Conservation (phyloP, 2,888 invertebrate species). For the Linnaemya vulpina region DNA sequence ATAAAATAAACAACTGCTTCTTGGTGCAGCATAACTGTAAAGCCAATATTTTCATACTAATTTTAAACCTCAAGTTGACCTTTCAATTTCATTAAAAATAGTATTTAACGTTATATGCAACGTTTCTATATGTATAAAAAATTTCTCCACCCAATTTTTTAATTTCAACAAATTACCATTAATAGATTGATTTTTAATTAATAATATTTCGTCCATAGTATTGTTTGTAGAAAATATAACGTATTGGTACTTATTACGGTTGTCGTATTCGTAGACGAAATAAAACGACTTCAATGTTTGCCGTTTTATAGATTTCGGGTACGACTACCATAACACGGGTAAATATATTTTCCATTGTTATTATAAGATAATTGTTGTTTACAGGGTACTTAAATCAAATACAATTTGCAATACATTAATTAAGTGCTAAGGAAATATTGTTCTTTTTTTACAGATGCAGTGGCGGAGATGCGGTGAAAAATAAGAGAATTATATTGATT, state of each 20-base stretch:
- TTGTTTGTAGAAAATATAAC: constrained; percentile 38
- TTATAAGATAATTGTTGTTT: constrained; percentile 46
- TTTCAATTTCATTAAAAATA: constrained; percentile 45
- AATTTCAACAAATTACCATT: constrained; percentile 69
- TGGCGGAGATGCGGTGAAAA: constrained; percentile 10
- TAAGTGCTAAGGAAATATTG: constrained; percentile 51
- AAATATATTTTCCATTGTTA: constrained; percentile 26
- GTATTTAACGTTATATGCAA: constrained; percentile 45
- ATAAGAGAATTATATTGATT: background rate
- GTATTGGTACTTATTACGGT: too few species aligned
- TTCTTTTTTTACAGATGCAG: background rate
- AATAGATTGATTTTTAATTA: constrained; percentile 29
- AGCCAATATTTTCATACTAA: constrained; percentile 27
- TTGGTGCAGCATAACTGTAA: constrained; percentile 49
- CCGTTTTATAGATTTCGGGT: too few species aligned
- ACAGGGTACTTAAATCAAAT: constrained; percentile 40
- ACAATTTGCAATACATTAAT: constrained; percentile 31
- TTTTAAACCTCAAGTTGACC: constrained; percentile 38
- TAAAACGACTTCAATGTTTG: too few species aligned
- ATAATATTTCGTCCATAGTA: constrained; percentile 41
- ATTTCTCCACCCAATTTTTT: constrained; percentile 83
- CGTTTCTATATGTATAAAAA: constrained; percentile 64
- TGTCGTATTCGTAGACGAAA: too few species aligned
- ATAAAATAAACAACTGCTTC: constrained; percentile 21
- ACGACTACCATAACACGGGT: too few species aligned